These are phyloP conservation scores for Teleogryllus oceanicus DNA, from an alignment of 2,888 invertebrate genomes.

Conservation along the genomic window DNA sequence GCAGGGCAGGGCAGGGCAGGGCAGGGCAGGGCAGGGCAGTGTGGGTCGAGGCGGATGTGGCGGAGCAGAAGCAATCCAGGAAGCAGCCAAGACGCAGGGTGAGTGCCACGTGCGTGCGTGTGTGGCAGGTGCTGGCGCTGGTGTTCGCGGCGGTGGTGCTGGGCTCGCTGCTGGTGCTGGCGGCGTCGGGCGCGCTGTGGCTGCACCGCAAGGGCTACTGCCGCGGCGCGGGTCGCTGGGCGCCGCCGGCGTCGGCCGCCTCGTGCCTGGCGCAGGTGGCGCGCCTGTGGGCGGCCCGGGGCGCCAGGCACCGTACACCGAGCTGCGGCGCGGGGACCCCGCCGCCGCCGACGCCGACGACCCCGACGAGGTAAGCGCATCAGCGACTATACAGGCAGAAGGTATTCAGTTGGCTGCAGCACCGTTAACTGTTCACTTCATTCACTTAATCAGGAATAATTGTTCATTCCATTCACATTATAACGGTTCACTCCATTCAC, in stretches of 20 bases:
- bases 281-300: conserved; percentile 40
- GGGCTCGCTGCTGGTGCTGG: conserved; percentile 53
- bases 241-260: conserved; percentile 30
- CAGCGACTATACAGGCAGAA: neutral
- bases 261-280: conserved; percentile 32
- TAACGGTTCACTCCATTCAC: too few species aligned
- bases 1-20: too few species aligned
- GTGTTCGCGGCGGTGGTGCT: conserved; percentile 55
- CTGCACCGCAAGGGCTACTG: conserved; percentile 58
- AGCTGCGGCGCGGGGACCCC: neutral
- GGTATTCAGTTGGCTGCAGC: too few species aligned
- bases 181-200: conserved; percentile 57
- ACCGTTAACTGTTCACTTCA: too few species aligned
- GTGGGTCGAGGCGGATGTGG: too few species aligned
- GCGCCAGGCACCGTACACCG: conserved; percentile 38
- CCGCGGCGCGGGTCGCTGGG: conserved; percentile 46
- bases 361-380: neutral
- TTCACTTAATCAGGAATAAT: too few species aligned
- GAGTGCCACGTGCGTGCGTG: conserved; percentile 12
- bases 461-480: too few species aligned
- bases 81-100: too few species aligned
- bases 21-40: too few species aligned
- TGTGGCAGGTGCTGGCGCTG: conserved; percentile 47
- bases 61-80: too few species aligned
- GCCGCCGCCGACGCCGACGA: neutral